Evolutionary conservation across 1,140 invertebrate genomes (phyloP).

Genomic region (Lanistes nyassanus): DNA sequence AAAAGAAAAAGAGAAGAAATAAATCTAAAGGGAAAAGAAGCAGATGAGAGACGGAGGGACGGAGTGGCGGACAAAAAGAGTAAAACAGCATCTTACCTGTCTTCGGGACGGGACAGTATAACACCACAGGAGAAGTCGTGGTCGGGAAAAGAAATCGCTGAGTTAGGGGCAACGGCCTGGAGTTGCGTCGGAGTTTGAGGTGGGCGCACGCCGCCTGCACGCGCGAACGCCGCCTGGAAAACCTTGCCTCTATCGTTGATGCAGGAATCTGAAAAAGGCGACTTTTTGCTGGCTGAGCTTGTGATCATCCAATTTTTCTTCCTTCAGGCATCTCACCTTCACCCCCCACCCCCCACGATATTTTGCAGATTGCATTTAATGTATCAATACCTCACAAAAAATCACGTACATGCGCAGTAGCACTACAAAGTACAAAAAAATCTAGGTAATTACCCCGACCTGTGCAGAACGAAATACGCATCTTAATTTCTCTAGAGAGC

Average conservation of each 20-base stretch:
- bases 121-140: conserved; percentile 4
- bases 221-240: background rate
- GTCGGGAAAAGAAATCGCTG: conserved; percentile 17
- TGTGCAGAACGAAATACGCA: no score
- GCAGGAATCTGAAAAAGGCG: no score
- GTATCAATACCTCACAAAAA: no score
- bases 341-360: no score
- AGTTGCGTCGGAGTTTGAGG: background rate
- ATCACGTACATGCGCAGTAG: no score
- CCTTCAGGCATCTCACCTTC: no score
- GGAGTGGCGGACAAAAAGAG: background rate
- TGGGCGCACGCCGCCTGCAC: background rate
- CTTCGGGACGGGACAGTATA: conserved; percentile 15
- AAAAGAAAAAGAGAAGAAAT: background rate
- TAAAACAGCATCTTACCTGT: background rate
- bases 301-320: no score
- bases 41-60: background rate
- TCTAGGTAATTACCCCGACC: no score
- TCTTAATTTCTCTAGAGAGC: no score
- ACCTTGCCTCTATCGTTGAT: background rate
- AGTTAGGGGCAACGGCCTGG: background rate
- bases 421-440: no score
- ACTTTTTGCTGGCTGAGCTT: no score
- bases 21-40: background rate
- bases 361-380: no score